Evolutionary conservation across 2,113 vertebrate genomes (phyloP), one percentile per base, ranked within the genome.

Genomic region (Tenebrosternarchus preto): DNA sequence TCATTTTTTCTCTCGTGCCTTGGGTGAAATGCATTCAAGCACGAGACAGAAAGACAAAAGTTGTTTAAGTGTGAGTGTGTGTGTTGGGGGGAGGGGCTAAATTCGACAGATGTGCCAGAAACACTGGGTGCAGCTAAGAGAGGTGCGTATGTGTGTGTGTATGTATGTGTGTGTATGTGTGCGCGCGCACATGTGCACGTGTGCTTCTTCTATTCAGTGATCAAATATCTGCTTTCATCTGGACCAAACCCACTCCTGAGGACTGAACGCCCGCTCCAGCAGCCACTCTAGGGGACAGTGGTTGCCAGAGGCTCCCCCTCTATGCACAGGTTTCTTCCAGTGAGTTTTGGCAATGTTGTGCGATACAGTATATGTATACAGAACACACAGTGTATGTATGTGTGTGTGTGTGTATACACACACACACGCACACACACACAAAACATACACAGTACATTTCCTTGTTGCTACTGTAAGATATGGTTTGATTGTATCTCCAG

Each of bases 31-130:
- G 25, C 68, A n/a, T 22, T 60, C 53, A 74, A 46, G 76, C 55
- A 59, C 60, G 20, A 22, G 60, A 12, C 27, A 78, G 79, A 76
- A 84, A 84, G 78, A 84, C 73, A 57, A 63, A n/a, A n/a, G n/a
- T 29, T 36, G 53, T 57, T 59, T 46, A 67, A 71, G 36, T 20
- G 46, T 31, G n/a, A 11, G 20, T n/a, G n/a, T n/a, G n/a, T n/a
- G n/a, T n/a, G n/a, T n/a, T n/a, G n/a, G n/a, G n/a, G n/a, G n/a
- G n/a, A n/a, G n/a, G n/a, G n/a, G n/a, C n/a, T n/a, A n/a, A n/a
- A n/a, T n/a, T n/a, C n/a, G n/a, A n/a, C n/a, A n/a, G n/a, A 36
- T 56, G 83, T 67, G 71, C 63, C 63, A 57, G 66, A 74, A 78
- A 61, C 39, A 64, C 31, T n/a, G 1, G 64, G 22, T 77, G 60